A percentile compares a stretch with the other conserved stretches of the same genome.
Evolutionary conservation across 2,888 invertebrate genomes (phyloP).

Genomic region (Falcaria lacertinaria): DNA sequence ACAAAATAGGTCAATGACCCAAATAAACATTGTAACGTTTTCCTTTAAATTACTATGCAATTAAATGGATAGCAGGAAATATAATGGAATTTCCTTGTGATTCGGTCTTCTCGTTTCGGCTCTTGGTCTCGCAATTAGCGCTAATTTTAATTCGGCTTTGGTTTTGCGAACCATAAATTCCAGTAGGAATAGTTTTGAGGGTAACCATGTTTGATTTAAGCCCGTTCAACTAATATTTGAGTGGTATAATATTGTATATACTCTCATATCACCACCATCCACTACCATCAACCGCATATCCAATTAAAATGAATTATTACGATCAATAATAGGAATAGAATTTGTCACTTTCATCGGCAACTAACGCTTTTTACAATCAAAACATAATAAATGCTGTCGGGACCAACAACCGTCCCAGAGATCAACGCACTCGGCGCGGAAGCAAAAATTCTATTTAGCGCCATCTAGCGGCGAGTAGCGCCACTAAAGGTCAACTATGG

Average conservation of each 20-base stretch:
- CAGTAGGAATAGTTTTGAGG: too few relatives aligned
- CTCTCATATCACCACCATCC: too few relatives aligned
- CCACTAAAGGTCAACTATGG: constrained; percentile 37
- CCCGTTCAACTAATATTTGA: too few relatives aligned
- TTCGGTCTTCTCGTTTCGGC: too few relatives aligned
- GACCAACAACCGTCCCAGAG: constrained; percentile 49
- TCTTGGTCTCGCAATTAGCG: too few relatives aligned
- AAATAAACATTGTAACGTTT: neutral
- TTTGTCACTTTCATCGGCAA: constrained; percentile 34
- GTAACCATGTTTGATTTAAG: too few relatives aligned
- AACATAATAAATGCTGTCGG: constrained; percentile 24
- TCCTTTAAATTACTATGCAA: neutral
- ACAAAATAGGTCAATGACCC: neutral
- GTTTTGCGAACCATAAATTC: too few relatives aligned
- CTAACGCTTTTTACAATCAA: constrained; percentile 24
- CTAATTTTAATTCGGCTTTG: too few relatives aligned
- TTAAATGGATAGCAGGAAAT: neutral
- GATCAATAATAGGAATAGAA: constrained; percentile 24
- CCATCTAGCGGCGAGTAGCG: constrained; percentile 36
- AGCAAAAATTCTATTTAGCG: constrained; percentile 7
- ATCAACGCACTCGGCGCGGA: constrained; percentile 48
- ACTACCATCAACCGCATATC: too few relatives aligned
- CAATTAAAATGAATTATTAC: too few relatives aligned
- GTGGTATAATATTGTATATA: too few relatives aligned
- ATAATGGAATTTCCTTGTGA: too few relatives aligned